phyloP scores from a whole-genome alignment of 2,888 invertebrate species.

The Cephus pygmeus region DNA sequence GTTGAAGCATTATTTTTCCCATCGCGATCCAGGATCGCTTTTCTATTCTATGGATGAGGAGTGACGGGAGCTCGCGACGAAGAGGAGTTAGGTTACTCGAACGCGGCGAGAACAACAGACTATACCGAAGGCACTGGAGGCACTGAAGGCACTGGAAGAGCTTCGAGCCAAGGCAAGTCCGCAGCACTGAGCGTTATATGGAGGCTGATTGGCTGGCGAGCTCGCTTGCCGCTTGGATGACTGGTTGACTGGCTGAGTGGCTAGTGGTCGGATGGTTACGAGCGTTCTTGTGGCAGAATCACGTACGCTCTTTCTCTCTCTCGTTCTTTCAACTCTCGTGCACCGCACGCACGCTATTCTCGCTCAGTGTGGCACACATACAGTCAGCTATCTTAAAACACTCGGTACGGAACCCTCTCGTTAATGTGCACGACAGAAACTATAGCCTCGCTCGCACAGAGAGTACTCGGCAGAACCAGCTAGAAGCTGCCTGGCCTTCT shows the following conservation, averaged over 20 bases:
- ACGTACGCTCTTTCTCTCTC: conserved; percentile 15
- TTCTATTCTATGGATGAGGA: neutral
- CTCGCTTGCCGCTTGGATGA: conserved; percentile 27
- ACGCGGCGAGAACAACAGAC: neutral
- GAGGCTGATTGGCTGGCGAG: conserved; percentile 52
- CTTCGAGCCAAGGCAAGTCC: conserved; percentile 2
- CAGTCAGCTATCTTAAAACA: neutral
- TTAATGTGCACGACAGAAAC: neutral
- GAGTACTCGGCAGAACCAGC: neutral
- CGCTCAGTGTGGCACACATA: neutral
- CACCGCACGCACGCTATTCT: conserved; percentile 1
- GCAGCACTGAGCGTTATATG: conserved; percentile 13
- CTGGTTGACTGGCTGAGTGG: conserved; percentile 36
- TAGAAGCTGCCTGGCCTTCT: neutral
- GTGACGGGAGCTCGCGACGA: neutral
- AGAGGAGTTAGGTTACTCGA: neutral
- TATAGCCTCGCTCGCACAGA: neutral
- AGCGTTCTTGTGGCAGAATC: conserved; percentile 18
- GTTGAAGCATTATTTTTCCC: neutral
- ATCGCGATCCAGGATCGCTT: neutral
- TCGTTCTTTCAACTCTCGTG: conserved; percentile 2
- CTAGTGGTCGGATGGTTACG: conserved; percentile 20
- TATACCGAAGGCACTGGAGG: neutral
- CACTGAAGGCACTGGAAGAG: neutral
- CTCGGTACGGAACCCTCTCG: neutral